Evolutionary conservation across 2,113 vertebrate species (phyloP), one percentile per base, ranked within the genome.

Genomic region (Dipodomys ordii): DNA sequence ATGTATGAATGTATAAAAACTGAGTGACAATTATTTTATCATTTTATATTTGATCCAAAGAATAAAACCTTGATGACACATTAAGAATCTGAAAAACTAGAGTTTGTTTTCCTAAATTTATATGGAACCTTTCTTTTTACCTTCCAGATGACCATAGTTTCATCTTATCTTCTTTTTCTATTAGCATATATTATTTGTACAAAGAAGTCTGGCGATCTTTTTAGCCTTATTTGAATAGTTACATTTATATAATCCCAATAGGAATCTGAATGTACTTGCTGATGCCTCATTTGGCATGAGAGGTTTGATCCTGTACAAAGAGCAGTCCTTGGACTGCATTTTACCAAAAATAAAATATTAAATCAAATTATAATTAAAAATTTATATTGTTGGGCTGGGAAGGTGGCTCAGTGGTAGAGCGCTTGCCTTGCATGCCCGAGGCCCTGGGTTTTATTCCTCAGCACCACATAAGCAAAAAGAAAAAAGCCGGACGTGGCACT

Each of bases 31-130:
- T 25, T 35, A 44, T 39, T 64, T 25, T 35, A 44, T 39, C 49
- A 44, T 67, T 93, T 53, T 91, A 57, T 87, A 57, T 68, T 72
- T 83, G 64, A 68, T n/a, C 53, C 86, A 30, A 90, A 78, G 19
- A 65, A 18, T 79, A 49, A 49, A 49, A 32, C 46, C 27, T 90
- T 80, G 28, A 88, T 85, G 62, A 62, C 60, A 28, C 27, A 49
- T 32, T n/a, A 35, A 81, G 57, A 86, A 81, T 74, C n/a, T 18
- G n/a, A 78, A 65, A 65, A 49, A 49, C 62, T 91, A 35, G n/a
- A 46, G 71, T 85, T 89, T 81, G 60, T 68, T 60, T 91, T 89
- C 44, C 35, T 74, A 79, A 62, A 80, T 64, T 80, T 69, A 10
- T 49, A 30, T 82, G 71, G 77, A 22, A 18, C 62, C 53, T 68